Conservation (phyloP, 2,888 invertebrate genomes). For the Laothoe populi region DNA sequence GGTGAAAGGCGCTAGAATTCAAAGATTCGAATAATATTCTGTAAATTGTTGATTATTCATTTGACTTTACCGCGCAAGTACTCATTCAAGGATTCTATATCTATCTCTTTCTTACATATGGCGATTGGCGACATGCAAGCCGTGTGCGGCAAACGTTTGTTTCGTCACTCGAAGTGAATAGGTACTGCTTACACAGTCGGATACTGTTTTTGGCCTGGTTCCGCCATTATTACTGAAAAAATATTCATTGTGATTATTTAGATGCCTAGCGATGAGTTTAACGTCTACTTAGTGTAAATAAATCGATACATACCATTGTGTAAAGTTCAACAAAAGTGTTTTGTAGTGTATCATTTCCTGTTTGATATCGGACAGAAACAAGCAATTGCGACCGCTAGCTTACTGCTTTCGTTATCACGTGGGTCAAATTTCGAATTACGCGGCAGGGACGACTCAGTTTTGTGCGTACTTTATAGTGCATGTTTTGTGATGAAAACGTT, state of each 20-base stretch:
- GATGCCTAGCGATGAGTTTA: constrained; percentile 31
- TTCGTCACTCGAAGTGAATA: constrained; percentile 74
- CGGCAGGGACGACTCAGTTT: constrained; percentile 39
- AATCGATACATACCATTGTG: constrained; percentile 26
- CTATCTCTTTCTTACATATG: constrained; percentile 54
- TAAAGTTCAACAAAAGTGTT: constrained; percentile 52
- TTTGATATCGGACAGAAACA: constrained; percentile 77
- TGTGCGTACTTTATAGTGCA: constrained; percentile 33
- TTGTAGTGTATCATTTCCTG: constrained; percentile 79
- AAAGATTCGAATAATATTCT: constrained; percentile 18
- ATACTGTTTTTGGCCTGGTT: constrained; percentile 75
- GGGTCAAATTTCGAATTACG: constrained; percentile 78
- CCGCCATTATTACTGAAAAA: constrained; percentile 78
- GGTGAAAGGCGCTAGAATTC: not conserved
- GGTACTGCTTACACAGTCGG: constrained; percentile 62
- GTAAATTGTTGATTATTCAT: constrained; percentile 45
- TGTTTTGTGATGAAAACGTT: constrained; percentile 41
- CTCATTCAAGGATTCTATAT: constrained; percentile 69
- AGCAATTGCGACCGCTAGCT: constrained; percentile 77
- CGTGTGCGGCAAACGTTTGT: constrained; percentile 64
- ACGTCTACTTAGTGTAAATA: constrained; percentile 29
- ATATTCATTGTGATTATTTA: constrained; percentile 59
- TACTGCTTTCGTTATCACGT: constrained; percentile 83
- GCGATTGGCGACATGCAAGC: constrained; percentile 32
- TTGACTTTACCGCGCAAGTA: constrained; percentile 83